Evolutionary conservation across 1,140 invertebrate species (phyloP).

Genomic region (Thaumatotibia leucotreta): DNA sequence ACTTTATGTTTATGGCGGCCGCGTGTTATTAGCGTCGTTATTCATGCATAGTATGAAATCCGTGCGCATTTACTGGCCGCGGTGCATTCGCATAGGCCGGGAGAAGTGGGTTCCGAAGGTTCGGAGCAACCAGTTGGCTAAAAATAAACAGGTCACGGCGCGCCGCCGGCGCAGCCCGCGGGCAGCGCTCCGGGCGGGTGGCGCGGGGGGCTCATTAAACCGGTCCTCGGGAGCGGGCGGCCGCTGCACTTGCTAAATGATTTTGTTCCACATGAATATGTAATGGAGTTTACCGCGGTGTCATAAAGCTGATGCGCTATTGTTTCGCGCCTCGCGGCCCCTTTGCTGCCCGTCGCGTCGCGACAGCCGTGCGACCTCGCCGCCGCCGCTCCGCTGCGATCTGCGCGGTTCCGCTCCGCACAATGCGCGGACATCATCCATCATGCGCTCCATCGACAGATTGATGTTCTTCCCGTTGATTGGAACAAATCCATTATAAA

Average conservation of each 20-base stretch:
- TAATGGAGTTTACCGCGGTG: not conserved
- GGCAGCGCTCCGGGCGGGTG: not conserved
- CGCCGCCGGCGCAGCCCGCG: slow-evolving; percentile 20
- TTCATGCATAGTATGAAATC: not conserved
- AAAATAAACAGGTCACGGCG: slow-evolving; percentile 51
- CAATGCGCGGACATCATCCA: not conserved
- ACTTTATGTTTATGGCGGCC: not conserved
- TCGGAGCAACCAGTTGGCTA: slow-evolving; percentile 53
- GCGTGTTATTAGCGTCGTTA: not conserved
- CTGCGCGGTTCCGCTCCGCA: not conserved
- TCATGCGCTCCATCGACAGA: not conserved
- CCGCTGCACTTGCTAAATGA: slow-evolving; percentile 13
- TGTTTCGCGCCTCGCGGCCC: slow-evolving; percentile 1
- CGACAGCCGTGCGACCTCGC: too few relatives aligned
- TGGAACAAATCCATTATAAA: slow-evolving; percentile 11
- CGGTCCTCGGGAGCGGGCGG: not conserved
- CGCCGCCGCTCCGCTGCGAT: too few relatives aligned
- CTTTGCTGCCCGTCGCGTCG: not conserved
- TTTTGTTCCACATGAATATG: slow-evolving; percentile 9
- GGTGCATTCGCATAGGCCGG: slow-evolving; percentile 16
- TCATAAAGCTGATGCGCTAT: slow-evolving; percentile 13
- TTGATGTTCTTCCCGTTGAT: not conserved
- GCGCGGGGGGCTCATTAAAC: slow-evolving; percentile 10
- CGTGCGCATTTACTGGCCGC: not conserved
- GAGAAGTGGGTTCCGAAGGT: slow-evolving; percentile 23